These are phyloP conservation scores for Melanostoma mellinum DNA, from an alignment of 2,888 invertebrate species.

Conservation along the genomic window DNA sequence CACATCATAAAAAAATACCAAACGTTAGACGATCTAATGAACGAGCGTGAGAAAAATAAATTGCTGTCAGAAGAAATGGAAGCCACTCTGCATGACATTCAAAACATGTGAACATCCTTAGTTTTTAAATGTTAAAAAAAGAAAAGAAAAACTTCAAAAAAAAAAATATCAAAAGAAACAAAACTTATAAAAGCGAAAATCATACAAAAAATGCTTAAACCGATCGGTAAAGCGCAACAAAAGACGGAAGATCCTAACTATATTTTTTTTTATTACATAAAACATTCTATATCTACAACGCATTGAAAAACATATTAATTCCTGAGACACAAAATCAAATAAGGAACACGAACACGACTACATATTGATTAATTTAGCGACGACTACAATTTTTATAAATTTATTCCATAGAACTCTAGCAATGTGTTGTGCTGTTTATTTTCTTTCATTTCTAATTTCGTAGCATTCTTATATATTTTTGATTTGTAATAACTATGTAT, in stretches of 20 bases:
- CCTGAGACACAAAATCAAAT: slow-evolving; percentile 34
- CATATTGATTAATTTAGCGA: slow-evolving; percentile 13
- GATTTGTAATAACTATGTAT: slow-evolving; percentile 30
- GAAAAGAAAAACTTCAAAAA: slow-evolving; percentile 18
- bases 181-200: slow-evolving; percentile 51
- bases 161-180: slow-evolving; percentile 16
- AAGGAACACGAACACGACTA: slow-evolving; percentile 26
- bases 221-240: slow-evolving; percentile 50
- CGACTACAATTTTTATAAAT: slow-evolving; percentile 36
- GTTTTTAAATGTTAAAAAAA: slow-evolving; percentile 65
- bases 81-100: slow-evolving; percentile 98
- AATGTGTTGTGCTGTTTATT: slow-evolving; percentile 56
- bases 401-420: slow-evolving; percentile 35
- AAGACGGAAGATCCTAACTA: slow-evolving; percentile 52
- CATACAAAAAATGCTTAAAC: slow-evolving; percentile 44
- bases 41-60: slow-evolving; percentile 97
- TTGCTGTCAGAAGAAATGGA: slow-evolving; percentile 99
- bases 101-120: slow-evolving; percentile 92
- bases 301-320: slow-evolving; percentile 43
- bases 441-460: slow-evolving; percentile 30
- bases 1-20: slow-evolving; percentile 1
- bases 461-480: slow-evolving; percentile 36
- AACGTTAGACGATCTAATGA: slow-evolving; percentile 95
- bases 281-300: slow-evolving; percentile 30
- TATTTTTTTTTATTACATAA: slow-evolving; percentile 28